Evolutionary conservation across 2,797 vertebrate species (phyloP), one percentile per base, ranked within the genome.

Genomic region (Rhyacichthys aspro): DNA sequence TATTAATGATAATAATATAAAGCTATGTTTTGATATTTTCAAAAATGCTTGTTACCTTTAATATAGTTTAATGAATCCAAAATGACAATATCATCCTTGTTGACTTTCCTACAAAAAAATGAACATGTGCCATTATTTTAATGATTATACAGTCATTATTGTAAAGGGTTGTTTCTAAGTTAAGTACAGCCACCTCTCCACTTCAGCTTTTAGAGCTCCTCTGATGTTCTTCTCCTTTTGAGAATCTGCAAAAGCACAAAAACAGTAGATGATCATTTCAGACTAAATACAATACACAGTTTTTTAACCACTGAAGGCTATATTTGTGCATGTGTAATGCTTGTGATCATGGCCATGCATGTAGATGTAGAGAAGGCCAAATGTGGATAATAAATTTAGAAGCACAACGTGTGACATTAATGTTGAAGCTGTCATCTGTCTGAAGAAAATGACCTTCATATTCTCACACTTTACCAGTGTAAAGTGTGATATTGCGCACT

Each of bases 41-140:
- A 8, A 37, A 8, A 19, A 28, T 1, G 7, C 1, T 12, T 11
- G 3, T 75, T 88, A 94, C 94, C 94, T 94, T 95, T 95, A 48
- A 95, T 94, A 76, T 95, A 94, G 83, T 95, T 95, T 63, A 94
- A 85, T 15, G 94, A 94, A 84, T 95, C 94, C 76, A 95, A 78
- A 83, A 95, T 88, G 7, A 94, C 91, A 62, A 94, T 78, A 72
- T 94, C 89, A 33, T 92, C 92, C 79, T 91, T 94, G 86, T 83
- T 94, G 72, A 95, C 68, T 69, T 93, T 94, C 81, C 94, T 95
- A 72, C 48, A 81, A 52, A 52, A 33, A 11, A 1, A 52, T 16
- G 14, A 5, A 50, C 11, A 9, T 8, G 8, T 19, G 11, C n/a
- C 1, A 42, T 12, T 3, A 11, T n/a, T 42, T n/a, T n/a, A n/a